Base-by-base conservation (phyloP, 2,113 vertebrate genomes). In the Scortum barcoo region DNA sequence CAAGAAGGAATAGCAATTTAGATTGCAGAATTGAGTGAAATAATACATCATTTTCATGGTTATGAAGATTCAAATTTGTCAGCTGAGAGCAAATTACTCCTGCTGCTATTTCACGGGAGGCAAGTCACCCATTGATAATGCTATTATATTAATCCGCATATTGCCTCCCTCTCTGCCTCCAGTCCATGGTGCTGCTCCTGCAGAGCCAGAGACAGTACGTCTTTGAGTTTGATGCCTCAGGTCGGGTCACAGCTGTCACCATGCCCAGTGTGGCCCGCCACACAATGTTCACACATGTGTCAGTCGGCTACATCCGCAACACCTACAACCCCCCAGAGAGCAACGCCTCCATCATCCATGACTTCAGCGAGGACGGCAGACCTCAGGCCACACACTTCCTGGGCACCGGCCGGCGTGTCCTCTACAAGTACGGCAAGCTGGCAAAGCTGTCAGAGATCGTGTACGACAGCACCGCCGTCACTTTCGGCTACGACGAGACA, bases 211-310 rank as follows among this genome's bases (percentile, higher is more conserved):
- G 97, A 9, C 98, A 99, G 91, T 99, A 99, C 78, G 95, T 99
- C 92, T 99, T 99, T 20, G 98, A 99, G 92, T 99, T 97, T 12
- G 98, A 99, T 63, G 84, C 96, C 26, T 97, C 97, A 0, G 96
- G 97, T 54, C 97, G 95, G 3, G 97, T 99, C 75, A 97, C 97
- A 0, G 97, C 97, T 0, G 97, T 99, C 85, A 99, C 97, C 85
- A 99, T 99, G 98, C 98, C 98, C 46, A 99, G 98, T 0, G 98
- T 99, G 0, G 98, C 98, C 42, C 96, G 98, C 72, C 98, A 99
- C 93, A 99, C 97, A 90, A 97, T 99, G 98, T 96, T 96, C 91
- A 99, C 98, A 1, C 98, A 99, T 79, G 97, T 97, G 66, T 99
- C 98, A 3, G 84, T 99, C 0, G 98, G 98, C 91, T 99, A 99